phyloP scores from a whole-genome alignment of 2,113 vertebrate species.

The Hystrix cristata region DNA sequence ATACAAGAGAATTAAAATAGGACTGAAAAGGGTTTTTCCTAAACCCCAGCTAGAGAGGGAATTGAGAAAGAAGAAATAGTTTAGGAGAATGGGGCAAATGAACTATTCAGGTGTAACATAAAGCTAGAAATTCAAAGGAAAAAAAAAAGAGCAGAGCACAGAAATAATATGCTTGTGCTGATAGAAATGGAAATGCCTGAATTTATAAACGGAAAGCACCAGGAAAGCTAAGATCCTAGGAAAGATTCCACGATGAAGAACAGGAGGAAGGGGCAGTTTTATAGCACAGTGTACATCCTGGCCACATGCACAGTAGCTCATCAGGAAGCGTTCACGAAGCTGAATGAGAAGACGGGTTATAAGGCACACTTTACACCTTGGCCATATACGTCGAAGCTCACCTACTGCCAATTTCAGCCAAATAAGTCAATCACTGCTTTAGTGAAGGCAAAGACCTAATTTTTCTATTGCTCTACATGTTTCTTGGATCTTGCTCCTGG shows the following conservation, averaged over 20 bases:
- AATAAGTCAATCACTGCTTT: background rate
- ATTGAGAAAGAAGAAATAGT: background rate
- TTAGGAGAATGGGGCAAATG: background rate
- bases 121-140: conserved; percentile 2
- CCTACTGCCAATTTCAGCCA: background rate
- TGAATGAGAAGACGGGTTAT: conserved; percentile 3
- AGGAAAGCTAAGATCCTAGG: background rate
- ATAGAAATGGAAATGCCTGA: background rate
- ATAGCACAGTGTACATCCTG: background rate
- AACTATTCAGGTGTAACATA: background rate
- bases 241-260: background rate
- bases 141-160: background rate
- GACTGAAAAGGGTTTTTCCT: background rate
- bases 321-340: background rate
- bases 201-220: background rate
- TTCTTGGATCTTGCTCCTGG: conserved; percentile 51
- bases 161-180: background rate
- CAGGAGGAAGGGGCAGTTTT: background rate
- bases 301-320: background rate
- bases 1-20: background rate
- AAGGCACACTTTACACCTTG: background rate
- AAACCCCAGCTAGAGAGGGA: background rate
- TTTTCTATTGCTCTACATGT: conserved; percentile 26
- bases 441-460: background rate
- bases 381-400: background rate